Conservation (phyloP, 2,113 vertebrate species). For the Platysteira castanea region DNA sequence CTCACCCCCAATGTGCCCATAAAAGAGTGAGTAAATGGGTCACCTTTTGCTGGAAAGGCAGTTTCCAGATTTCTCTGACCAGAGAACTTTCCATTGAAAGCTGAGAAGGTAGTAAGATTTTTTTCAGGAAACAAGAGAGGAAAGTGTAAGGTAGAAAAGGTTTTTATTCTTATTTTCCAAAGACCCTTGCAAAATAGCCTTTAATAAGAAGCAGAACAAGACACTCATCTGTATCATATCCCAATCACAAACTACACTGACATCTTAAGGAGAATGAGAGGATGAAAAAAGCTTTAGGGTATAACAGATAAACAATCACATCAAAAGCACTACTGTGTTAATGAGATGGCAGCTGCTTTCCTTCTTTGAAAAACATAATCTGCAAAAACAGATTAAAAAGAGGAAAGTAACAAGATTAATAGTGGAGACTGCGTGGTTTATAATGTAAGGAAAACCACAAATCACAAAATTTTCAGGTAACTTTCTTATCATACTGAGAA, state of each 20-base stretch:
- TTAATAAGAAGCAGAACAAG: constrained; percentile 6
- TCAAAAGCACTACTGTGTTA: constrained; percentile 5
- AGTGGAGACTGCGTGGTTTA: not conserved
- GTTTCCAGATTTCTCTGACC: not conserved
- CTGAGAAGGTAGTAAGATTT: not conserved
- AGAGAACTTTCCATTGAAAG: not conserved
- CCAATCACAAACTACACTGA: not conserved
- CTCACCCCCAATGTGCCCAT: not conserved
- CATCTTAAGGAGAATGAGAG: not conserved
- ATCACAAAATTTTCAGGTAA: not conserved
- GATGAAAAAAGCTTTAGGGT: not conserved
- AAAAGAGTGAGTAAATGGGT: not conserved
- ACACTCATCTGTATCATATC: not conserved
- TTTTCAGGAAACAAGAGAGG: not conserved
- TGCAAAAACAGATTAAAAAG: not conserved
- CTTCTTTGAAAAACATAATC: not conserved
- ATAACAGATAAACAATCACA: constrained; percentile 16
- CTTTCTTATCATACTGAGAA: not conserved
- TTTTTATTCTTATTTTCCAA: not conserved
- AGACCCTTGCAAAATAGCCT: constrained; percentile 37
- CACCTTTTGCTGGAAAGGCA: not conserved
- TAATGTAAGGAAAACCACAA: not conserved
- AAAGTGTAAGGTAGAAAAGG: not conserved
- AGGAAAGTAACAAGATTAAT: not conserved
- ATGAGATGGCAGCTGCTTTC: not conserved